These are phyloP conservation scores for Drosophila navojoa DNA, from an alignment of 1,140 invertebrate species.

Conservation along the genomic window DNA sequence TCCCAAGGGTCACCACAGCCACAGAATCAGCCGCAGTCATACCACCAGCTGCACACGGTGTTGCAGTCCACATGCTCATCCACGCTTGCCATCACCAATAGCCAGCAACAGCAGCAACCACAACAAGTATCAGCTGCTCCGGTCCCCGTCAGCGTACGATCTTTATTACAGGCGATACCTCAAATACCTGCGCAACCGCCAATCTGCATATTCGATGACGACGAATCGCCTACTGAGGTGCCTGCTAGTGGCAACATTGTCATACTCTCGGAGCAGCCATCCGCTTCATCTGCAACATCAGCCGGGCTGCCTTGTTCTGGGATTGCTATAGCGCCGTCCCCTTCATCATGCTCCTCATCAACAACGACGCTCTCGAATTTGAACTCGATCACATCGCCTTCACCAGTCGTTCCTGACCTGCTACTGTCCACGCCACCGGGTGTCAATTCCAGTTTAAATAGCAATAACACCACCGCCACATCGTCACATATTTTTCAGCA, in stretches of 20 bases:
- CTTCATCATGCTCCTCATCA: conserved; percentile 71
- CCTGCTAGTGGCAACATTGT: conserved; percentile 49
- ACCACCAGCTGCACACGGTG: conserved; percentile 67
- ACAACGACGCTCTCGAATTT: conserved; percentile 78
- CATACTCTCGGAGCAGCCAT: conserved; percentile 56
- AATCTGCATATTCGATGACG: conserved; percentile 82
- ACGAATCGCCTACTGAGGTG: conserved; percentile 71
- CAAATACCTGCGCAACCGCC: conserved; percentile 82
- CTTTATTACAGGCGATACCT: conserved; percentile 77
- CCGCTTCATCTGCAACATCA: conserved; percentile 31
- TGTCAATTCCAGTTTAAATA: conserved; percentile 65
- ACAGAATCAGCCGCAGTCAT: conserved; percentile 41
- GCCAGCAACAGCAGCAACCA: conserved; percentile 46
- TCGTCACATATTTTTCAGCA: conserved; percentile 44
- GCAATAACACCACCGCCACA: conserved; percentile 34
- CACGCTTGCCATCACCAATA: conserved; percentile 40
- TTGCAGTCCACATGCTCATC: conserved; percentile 50
- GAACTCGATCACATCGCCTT: conserved; percentile 81
- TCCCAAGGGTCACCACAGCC: conserved; percentile 49
- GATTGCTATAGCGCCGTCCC: conserved; percentile 69
- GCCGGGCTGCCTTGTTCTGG: conserved; percentile 39
- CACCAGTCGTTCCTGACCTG: conserved; percentile 79
- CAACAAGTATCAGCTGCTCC: conserved; percentile 49
- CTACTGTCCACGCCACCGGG: conserved; percentile 77
- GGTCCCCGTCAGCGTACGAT: conserved; percentile 62